A percentile compares a stretch with the other conserved stretches of the same genome.
phyloP scores from a whole-genome alignment of 2,797 vertebrate species.

The Neoniphon sammara region DNA sequence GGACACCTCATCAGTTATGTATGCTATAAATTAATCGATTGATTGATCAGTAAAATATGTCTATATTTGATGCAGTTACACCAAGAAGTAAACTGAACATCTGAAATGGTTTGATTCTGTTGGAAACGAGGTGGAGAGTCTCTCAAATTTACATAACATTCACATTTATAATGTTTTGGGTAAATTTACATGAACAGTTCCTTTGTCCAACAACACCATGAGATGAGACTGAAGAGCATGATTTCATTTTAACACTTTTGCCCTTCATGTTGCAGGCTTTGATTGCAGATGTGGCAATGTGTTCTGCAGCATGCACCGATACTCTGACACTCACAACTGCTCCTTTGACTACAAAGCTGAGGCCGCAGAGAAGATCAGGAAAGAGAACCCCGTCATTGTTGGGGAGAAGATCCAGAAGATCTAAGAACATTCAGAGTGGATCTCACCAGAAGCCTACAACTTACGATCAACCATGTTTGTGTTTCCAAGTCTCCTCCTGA shows the following conservation, averaged over 20 bases:
- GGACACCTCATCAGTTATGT: too few species aligned
- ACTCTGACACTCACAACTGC: conserved; percentile 91
- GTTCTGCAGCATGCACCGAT: conserved; percentile 89
- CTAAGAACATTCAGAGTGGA: conserved; percentile 70
- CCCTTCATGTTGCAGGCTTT: conserved; percentile 81
- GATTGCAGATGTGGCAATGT: conserved; percentile 90
- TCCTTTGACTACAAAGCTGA: conserved; percentile 93
- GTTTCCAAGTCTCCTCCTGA: conserved; percentile 63
- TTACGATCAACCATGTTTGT: conserved; percentile 72
- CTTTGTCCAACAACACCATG: too few species aligned
- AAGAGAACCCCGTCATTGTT: conserved; percentile 91
- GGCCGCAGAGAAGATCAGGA: conserved; percentile 91
- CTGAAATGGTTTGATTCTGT: too few species aligned
- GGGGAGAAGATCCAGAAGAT: conserved; percentile 94
- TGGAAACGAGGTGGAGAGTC: too few species aligned
- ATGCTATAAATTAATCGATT: too few species aligned
- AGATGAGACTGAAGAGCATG: too few species aligned
- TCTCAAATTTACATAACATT: too few species aligned
- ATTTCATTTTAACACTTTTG: background rate
- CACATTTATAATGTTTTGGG: too few species aligned
- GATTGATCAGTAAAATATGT: too few species aligned
- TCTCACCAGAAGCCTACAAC: conserved; percentile 79
- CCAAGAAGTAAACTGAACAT: too few species aligned
- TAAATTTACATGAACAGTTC: too few species aligned
- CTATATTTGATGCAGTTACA: too few species aligned